Conservation (phyloP, 2,888 invertebrate genomes). For the Macrosiphum euphorbiae region DNA sequence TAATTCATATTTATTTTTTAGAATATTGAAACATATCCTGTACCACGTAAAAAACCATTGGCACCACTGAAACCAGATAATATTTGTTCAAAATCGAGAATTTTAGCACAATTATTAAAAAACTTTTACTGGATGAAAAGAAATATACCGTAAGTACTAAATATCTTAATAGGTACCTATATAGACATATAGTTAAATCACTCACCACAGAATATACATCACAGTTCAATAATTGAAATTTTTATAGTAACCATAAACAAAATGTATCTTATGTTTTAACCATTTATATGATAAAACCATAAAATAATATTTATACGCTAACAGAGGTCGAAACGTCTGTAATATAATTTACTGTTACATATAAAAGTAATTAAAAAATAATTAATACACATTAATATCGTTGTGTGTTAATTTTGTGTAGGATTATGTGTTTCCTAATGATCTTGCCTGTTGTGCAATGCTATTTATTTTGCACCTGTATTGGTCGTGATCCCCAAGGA, state of each 20-base stretch:
- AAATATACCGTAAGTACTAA: slow-evolving; percentile 67
- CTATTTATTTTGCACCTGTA: slow-evolving; percentile 87
- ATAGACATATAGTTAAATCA: not conserved
- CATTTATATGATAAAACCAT: not conserved
- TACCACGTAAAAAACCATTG: slow-evolving; percentile 66
- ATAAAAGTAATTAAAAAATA: not conserved
- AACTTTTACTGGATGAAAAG: slow-evolving; percentile 68
- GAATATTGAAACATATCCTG: slow-evolving; percentile 67
- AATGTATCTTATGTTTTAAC: not conserved
- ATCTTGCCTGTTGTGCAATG: slow-evolving; percentile 89
- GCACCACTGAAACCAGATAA: slow-evolving; percentile 66
- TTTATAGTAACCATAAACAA: not conserved
- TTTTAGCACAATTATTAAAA: slow-evolving; percentile 68
- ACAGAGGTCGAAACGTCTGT: not conserved
- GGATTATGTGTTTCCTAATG: slow-evolving; percentile 86
- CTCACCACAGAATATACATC: not conserved
- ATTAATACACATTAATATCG: not conserved
- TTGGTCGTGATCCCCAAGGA: slow-evolving; percentile 86
- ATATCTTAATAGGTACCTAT: not conserved
- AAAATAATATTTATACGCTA: not conserved
- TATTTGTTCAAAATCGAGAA: slow-evolving; percentile 66
- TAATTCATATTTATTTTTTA: slow-evolving; percentile 57
- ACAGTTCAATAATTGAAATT: not conserved
- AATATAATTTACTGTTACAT: not conserved
- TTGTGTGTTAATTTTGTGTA: slow-evolving; percentile 69